Base-by-base conservation (phyloP, 2,797 vertebrate species). In the Adrianichthys oophorus region DNA sequence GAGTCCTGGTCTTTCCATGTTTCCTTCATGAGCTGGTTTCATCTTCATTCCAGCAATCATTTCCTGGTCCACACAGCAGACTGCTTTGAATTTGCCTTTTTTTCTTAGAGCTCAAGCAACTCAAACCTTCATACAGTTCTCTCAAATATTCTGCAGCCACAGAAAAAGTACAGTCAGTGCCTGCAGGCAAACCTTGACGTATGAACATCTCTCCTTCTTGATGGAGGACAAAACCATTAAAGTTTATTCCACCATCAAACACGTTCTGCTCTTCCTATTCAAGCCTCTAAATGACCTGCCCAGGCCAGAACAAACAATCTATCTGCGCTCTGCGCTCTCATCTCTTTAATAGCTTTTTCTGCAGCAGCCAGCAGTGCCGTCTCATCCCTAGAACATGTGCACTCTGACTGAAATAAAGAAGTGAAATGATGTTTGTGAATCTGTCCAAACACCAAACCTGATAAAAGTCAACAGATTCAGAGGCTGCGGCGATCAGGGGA, bases 171-270 rank as follows among this genome's bases (percentile, higher is more conserved):
- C 44, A 45, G 16, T 19, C 17, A 12, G 32, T 37, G 43, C 12
- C 14, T 10, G n/a, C 54, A 46, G 17, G 21, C 18, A 44, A 16
- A 44, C 18, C 70, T 41, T 47, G 21, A 15, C 4, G 21, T 43
- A 60, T 48, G 59, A 74, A 70, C 65, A 44, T 26, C 47, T 67
- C 54, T 41, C 10, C 17, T 37, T 46, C 67, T 18, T 70, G 24
- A 15, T 21, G 57, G 63, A 71, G 59, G 62, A 74, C 71, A 79
- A 81, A 78, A 46, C 56, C 56, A 69, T 78, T 80, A 68, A 56
- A 75, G 51, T 80, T 80, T 72, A 79, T 62, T 71, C 60, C 48
- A 10, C 59, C 14, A 58, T 76, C 64, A 80, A 83, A 70, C 44
- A 55, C 37, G 63, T 42, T 56, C 54, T 41, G 41, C 49, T 70